Conservation (phyloP, 2,888 invertebrate species). For the Pheosia tremula region DNA sequence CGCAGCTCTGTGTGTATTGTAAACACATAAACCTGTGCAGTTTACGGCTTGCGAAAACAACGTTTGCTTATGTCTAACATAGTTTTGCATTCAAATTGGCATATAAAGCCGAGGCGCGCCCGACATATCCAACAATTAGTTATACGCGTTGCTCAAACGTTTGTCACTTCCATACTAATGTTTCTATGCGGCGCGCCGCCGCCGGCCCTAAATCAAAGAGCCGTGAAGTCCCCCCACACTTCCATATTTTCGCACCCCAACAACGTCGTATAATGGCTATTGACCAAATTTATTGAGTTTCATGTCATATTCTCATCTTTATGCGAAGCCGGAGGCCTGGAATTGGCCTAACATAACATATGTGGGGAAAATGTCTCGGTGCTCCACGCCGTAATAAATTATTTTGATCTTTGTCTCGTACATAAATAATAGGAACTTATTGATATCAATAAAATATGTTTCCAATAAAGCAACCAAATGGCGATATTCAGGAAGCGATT, state of each 20-base stretch:
- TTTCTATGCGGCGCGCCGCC: conserved; percentile 41
- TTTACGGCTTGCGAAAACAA: conserved; percentile 22
- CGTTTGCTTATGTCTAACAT: conserved; percentile 34
- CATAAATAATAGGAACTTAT: conserved; percentile 47
- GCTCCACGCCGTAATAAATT: conserved; percentile 56
- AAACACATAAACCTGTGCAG: conserved; percentile 12
- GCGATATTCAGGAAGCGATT: conserved; percentile 25
- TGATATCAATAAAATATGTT: conserved; percentile 34
- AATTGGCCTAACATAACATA: conserved; percentile 66
- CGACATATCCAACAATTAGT: conserved; percentile 39
- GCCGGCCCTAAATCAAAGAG: conserved; percentile 76
- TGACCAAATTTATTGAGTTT: conserved; percentile 82
- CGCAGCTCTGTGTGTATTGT: conserved; percentile 1
- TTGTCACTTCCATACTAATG: conserved; percentile 52
- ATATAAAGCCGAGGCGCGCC: conserved; percentile 30
- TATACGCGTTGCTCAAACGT: conserved; percentile 22
- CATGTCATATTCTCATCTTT: conserved; percentile 80
- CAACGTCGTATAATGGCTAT: conserved; percentile 80
- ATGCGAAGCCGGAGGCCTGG: conserved; percentile 61
- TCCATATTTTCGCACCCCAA: conserved; percentile 81
- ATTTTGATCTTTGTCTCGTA: conserved; percentile 54
- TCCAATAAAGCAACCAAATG: conserved; percentile 23
- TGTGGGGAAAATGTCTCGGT: conserved; percentile 51
- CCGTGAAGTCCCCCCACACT: conserved; percentile 72
- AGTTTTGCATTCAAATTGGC: conserved; percentile 38